Base-by-base conservation (phyloP, 2,797 vertebrate species). In the Ceyx erithaca region DNA sequence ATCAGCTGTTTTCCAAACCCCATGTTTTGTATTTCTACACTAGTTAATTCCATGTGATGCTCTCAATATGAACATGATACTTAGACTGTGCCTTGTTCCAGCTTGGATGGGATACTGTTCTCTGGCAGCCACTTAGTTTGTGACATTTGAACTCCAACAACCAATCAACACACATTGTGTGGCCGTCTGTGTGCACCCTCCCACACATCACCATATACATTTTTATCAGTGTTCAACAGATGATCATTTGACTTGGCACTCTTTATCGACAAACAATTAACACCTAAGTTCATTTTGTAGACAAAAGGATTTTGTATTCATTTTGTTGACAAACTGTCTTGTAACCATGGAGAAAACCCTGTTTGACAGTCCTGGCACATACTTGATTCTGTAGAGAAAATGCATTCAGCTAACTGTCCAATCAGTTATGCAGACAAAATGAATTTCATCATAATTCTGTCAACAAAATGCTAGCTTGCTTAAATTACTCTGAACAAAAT, bases 391-490 rank as follows among this genome's bases (percentile, higher is more conserved):
- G 37, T 37, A 80, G 52, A 96, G 85, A 86, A 94, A 96, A 96
- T 72, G 83, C 89, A 89, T 92, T 94, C 91, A 95, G 94, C 67
- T 95, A 88, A 91, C 92, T 96, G 92, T 84, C 96, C 94, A 87
- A 96, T 96, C 96, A 97, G 92, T 97, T 97, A 95, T 93, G 92
- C 18, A 96, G 94, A 95, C 92, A 97, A 97, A 97, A 96, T 94
- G 48, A 97, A 96, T 97, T 97, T 95, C 94, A 96, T 96, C 97
- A 95, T 96, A 96, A 97, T 96, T 97, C 96, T 96, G 95, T 96
- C 97, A 97, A 97, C 97, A 97, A 96, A 96, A 97, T 93, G 91
- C 91, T 97, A 97, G 97, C 94, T 97, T 96, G 92, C 94, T 97
- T 96, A 96, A 97, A 97, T 97, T 96, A 96, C 96, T 96, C 85